Percentiles rank a stretch among this genome's conserved stretches.
Evolutionary conservation across 1,140 invertebrate species (phyloP).

Genomic region (Hyposmocoma kahamanoa): DNA sequence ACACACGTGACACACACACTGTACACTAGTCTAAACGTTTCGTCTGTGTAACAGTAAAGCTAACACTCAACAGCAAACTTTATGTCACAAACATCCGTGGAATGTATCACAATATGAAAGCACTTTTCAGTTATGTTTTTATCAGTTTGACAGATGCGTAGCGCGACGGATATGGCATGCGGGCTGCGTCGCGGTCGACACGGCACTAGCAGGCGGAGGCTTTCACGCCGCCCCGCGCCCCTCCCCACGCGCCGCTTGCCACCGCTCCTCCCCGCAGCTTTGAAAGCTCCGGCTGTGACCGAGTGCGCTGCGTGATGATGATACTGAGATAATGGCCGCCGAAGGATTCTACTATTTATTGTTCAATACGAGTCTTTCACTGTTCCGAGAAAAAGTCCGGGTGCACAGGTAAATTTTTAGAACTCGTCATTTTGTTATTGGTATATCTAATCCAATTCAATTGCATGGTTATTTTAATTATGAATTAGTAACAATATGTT

Average conservation of each 20-base stretch:
- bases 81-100: slow-evolving; percentile 19
- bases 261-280: slow-evolving; percentile 44
- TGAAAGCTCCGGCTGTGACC: slow-evolving; percentile 53
- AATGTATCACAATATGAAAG: slow-evolving; percentile 29
- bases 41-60: neutral
- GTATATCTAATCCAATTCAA: no score
- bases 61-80: slow-evolving; percentile 19
- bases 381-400: slow-evolving; percentile 32
- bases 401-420: slow-evolving; percentile 19
- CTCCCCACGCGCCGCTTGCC: slow-evolving; percentile 35
- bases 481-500: no score
- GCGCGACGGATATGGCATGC: slow-evolving; percentile 34
- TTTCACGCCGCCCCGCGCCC: slow-evolving; percentile 51
- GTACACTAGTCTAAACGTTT: slow-evolving; percentile 27
- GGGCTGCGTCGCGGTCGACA: slow-evolving; percentile 47
- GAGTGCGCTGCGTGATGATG: slow-evolving; percentile 60
- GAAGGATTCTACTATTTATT: slow-evolving; percentile 68
- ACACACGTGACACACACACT: slow-evolving; percentile 68
- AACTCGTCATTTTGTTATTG: neutral
- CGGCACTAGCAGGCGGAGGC: slow-evolving; percentile 65
- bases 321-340: slow-evolving; percentile 64
- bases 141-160: slow-evolving; percentile 26
- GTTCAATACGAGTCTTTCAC: slow-evolving; percentile 44
- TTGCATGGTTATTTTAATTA: no score
- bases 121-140: slow-evolving; percentile 54